Percentiles rank a stretch among this genome's conserved stretches.
Evolutionary conservation across 1,140 invertebrate genomes (phyloP).

Genomic region (Neodiprion pinetum): DNA sequence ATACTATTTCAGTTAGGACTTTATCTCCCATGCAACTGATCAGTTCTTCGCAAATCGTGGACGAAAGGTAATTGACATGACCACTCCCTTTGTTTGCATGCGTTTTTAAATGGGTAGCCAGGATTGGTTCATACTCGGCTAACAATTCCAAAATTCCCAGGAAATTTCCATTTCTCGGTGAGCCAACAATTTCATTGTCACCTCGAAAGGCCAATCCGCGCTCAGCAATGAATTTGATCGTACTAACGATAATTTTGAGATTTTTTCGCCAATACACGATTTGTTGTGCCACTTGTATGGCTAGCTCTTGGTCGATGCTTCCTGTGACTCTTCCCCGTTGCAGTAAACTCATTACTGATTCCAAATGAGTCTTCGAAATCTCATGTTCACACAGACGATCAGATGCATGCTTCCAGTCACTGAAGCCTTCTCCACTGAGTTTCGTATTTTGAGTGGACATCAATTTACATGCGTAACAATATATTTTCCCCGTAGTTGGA

Average conservation of each 20-base stretch:
- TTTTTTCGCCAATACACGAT: not conserved
- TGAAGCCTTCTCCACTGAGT: constrained; percentile 21
- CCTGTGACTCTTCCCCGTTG: constrained; percentile 11
- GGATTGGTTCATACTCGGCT: not conserved
- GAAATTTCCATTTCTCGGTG: not conserved
- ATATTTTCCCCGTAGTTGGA: constrained; percentile 25
- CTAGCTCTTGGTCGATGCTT: constrained; percentile 12
- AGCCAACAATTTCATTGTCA: not conserved
- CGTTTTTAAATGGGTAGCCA: too few relatives aligned
- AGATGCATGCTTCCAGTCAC: constrained; percentile 34
- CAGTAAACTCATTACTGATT: constrained; percentile 15
- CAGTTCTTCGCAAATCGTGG: too few relatives aligned
- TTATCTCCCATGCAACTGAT: too few relatives aligned
- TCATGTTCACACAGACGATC: constrained; percentile 24
- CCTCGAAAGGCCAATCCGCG: constrained; percentile 14
- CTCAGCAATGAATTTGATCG: not conserved
- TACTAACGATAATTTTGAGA: constrained; percentile 5
- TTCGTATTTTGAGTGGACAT: constrained; percentile 21
- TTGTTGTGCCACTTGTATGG: too few relatives aligned
- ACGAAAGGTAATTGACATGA: too few relatives aligned
- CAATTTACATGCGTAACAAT: constrained; percentile 31
- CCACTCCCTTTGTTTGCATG: too few relatives aligned
- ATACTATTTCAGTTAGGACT: too few relatives aligned
- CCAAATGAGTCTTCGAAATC: constrained; percentile 19
- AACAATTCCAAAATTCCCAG: constrained; percentile 2